Conservation (phyloP, 1,140 invertebrate species). For the Hylaeus anthracinus region DNA sequence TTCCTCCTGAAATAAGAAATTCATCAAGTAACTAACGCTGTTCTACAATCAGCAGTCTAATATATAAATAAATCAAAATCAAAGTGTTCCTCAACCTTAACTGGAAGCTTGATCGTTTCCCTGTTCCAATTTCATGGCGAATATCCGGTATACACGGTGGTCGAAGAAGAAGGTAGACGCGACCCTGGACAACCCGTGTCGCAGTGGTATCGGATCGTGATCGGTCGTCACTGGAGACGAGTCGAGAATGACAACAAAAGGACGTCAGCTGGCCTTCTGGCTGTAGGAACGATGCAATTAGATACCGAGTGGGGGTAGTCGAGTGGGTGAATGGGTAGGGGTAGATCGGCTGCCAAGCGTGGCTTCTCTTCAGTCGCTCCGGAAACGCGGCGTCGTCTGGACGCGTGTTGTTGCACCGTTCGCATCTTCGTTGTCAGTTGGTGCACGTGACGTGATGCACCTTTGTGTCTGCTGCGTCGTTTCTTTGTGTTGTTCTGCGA, state of each 20-base stretch:
- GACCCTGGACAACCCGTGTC: conserved; percentile 22
- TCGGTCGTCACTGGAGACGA: conserved; percentile 26
- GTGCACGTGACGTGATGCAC: conserved; percentile 43
- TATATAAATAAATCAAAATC: too few relatives aligned
- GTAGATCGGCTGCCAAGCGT: conserved; percentile 57
- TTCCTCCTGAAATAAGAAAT: too few relatives aligned
- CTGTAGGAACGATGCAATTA: conserved; percentile 19
- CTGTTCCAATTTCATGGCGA: too few relatives aligned
- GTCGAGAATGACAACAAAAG: conserved; percentile 16
- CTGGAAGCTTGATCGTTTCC: too few relatives aligned
- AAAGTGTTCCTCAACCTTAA: too few relatives aligned
- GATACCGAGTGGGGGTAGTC: neutral
- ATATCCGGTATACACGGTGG: neutral
- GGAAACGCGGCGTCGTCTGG: conserved; percentile 62
- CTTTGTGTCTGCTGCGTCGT: neutral
- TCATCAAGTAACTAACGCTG: too few relatives aligned
- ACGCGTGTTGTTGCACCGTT: neutral
- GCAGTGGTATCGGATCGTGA: neutral
- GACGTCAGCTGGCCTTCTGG: conserved; percentile 28
- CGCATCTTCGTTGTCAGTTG: neutral
- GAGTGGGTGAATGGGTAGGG: conserved; percentile 19
- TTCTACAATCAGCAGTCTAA: too few relatives aligned
- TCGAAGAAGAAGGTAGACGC: neutral
- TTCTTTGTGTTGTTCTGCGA: neutral
- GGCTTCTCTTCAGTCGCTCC: conserved; percentile 65